These are phyloP conservation scores for Coturnix japonica DNA, from an alignment of 2,113 vertebrate species.

Conservation along the genomic window DNA sequence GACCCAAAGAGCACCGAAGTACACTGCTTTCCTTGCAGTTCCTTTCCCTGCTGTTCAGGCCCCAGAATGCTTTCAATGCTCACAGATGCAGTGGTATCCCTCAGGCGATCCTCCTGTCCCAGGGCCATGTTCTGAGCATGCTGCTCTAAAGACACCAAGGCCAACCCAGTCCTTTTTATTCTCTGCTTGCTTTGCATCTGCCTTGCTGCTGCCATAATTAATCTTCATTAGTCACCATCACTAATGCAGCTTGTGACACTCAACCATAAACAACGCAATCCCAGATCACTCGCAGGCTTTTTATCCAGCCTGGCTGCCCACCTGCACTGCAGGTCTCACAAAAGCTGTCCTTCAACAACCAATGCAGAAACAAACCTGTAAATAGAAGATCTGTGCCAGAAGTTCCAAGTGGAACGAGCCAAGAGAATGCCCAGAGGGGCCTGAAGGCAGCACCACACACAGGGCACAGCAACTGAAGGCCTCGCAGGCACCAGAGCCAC, in stretches of 20 bases:
- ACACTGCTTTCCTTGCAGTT: not conserved
- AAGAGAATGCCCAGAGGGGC: accelerated
- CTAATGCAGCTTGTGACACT: not conserved
- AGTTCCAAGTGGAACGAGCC: not conserved
- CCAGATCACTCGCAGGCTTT: not conserved
- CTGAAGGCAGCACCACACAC: accelerated
- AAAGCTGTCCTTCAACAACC: not conserved
- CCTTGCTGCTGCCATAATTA: not conserved
- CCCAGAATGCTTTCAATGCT: not conserved
- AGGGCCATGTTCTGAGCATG: accelerated
- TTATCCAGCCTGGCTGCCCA: not conserved
- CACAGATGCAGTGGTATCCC: accelerated
- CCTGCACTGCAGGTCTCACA: conserved; percentile 6
- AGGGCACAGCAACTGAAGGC: accelerated
- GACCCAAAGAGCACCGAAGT: not conserved
- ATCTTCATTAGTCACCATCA: not conserved
- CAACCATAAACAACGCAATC: not conserved
- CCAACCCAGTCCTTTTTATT: not conserved
- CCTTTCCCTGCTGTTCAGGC: not conserved
- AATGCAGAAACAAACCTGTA: not conserved
- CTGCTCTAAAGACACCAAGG: not conserved
- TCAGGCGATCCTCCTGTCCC: not conserved
- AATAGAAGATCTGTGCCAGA: not conserved
- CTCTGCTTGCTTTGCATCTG: not conserved
- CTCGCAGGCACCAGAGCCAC: accelerated